Base-by-base conservation (phyloP, 1,140 invertebrate species). In the Drosophila asahinai region DNA sequence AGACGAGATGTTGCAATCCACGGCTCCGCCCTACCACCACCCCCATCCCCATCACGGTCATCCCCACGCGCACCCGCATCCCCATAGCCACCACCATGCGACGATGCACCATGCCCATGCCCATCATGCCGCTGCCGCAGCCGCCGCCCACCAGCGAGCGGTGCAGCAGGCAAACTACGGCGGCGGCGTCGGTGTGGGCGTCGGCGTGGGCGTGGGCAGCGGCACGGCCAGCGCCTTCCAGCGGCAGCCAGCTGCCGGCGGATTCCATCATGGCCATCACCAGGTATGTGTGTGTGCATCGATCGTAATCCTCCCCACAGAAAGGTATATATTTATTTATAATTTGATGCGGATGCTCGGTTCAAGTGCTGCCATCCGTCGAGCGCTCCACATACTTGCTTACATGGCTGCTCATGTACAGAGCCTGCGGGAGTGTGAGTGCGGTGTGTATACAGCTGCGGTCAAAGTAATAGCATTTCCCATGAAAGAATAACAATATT, bases 1-100 rank as follows among this genome's bases (percentile, higher is more conserved):
- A 92, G 92, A 89, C 80, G 92, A 89, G 77, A 93, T 93, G 92
- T 82, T 93, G 72, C 92, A 93, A 86, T 93, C 92, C 52, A 83
- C 91, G 45, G 86, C 81, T 62, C 84, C 92, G 63, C 75, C 91
- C 54, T 91, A 87, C 40, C 83, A 83, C 30, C 89, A 87, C 38
- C 82, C 62, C 22, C 77, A 86, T 42, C 68, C 81, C 54, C 83
- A 77, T n/a, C 70, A 74, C 22, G 71, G 68, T 30, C 71, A 74
- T n/a, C 70, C 70, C 47, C 68, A 77, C 12, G 64, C 77, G 6
- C 76, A 82, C 33, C 74, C 71, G 19, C 70, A 80, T 54, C 65
- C 75, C 38, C 74, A 80, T 33, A 67, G 58, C 49, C 67, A 74
- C 47, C 71, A 74, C 15, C 71, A 75, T 63, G 70, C 71, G 1